phyloP scores from a whole-genome alignment of 1,140 invertebrate species.

The Bilobella aurantiaca region DNA sequence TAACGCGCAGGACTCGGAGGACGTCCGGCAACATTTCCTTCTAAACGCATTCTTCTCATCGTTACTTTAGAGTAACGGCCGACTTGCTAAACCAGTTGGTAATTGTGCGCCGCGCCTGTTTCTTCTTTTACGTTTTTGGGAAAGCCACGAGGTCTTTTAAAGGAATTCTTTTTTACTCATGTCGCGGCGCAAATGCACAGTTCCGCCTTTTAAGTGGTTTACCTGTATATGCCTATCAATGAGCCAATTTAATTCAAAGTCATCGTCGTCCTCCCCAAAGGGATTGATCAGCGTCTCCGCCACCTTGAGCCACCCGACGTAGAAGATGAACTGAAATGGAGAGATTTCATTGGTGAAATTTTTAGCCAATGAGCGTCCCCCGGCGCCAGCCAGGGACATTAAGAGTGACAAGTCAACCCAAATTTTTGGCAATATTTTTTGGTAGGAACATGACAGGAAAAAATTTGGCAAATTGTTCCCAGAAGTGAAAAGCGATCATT shows the following conservation, averaged over 20 bases:
- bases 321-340: constrained; percentile 79
- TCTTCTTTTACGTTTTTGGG: neutral
- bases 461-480: no score
- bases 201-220: constrained; percentile 23
- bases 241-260: constrained; percentile 78
- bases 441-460: no score
- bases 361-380: no score
- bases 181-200: no score
- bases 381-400: no score
- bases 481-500: no score
- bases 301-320: constrained; percentile 92
- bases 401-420: no score
- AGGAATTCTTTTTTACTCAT: no score
- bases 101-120: neutral
- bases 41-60: neutral
- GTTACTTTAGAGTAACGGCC: neutral
- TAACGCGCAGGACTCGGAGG: neutral
- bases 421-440: no score
- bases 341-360: constrained; percentile 21
- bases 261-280: constrained; percentile 90
- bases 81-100: neutral
- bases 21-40: neutral
- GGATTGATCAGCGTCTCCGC: constrained; percentile 83
- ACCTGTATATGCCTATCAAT: constrained; percentile 82
- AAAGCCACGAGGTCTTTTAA: no score